Evolutionary conservation across 2,797 vertebrate species (phyloP).

Genomic region (Mormyrops attenuatus): DNA sequence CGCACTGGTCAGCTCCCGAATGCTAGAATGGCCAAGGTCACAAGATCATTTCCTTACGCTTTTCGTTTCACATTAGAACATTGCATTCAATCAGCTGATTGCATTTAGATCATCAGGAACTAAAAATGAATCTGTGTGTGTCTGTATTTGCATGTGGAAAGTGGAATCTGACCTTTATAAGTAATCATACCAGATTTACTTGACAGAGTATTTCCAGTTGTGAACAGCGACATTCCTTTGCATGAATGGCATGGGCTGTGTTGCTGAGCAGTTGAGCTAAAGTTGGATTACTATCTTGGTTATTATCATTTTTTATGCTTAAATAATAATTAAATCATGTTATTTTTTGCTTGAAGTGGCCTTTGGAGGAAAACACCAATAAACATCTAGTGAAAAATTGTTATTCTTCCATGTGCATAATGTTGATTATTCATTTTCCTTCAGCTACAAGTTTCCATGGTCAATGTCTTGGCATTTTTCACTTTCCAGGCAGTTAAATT

Average conservation of each 20-base stretch:
- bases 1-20: background rate
- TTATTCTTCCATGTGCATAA: background rate
- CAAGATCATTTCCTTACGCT: background rate
- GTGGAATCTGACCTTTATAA: background rate
- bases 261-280: background rate
- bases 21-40: background rate
- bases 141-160: background rate
- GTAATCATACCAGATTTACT: background rate
- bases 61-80: background rate
- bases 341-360: background rate
- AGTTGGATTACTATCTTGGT: background rate
- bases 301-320: background rate
- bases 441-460: background rate
- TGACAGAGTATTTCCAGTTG: background rate
- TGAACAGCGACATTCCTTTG: background rate
- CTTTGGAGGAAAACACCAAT: background rate
- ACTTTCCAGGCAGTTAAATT: background rate
- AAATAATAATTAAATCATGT: background rate
- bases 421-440: background rate
- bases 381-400: background rate
- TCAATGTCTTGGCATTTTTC: background rate
- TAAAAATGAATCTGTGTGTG: background rate
- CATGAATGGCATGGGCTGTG: background rate
- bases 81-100: background rate
- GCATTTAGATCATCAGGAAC: background rate